Evolutionary conservation across 92 coral and sea anemone genomes (phyloP), one percentile per base, ranked within the genome.

Genomic region (Umimayanthus kanabou): DNA sequence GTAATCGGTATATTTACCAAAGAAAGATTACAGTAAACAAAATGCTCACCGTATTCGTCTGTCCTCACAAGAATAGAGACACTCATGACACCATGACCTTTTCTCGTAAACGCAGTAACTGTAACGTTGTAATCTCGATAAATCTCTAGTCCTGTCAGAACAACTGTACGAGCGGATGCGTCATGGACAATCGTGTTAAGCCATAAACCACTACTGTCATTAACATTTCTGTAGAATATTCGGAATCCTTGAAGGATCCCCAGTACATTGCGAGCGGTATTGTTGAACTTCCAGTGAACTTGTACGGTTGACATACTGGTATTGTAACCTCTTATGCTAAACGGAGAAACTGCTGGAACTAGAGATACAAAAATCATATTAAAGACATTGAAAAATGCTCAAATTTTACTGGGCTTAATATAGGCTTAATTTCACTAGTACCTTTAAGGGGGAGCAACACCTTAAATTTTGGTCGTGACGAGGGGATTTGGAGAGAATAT

Each of bases 41-140:
- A 13, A 6, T 33, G 58, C 90, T 81, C 65, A 94, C 96, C 92
- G 79, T 92, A 79, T 74, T 91, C 96, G 30, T 94, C 93, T 53
- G 96, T 94, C 42, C 87, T 77, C 14, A 88, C 73, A 43, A 90
- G 55, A 5, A 94, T 45, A 67, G 70, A 58, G 4, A 53, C 29
- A 11, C 89, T 88, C 1, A 39, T 29, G 0, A 50, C 89, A 37
- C 97, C 97, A 20, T 67, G 88, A 2, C 97, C 97, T 42, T 79
- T 81, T 71, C 85, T 70, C 10, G 94, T 94, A 61, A 88, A 90
- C 25, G 91, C 97, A 11, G 92, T 85, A 30, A 94, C 88, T 30
- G 90, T 88, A 80, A 94, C 85, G 67, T 86, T 90, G 55, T 92
- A 94, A 71, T 86, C 86, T 25, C 91, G 88, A 83, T 85, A 92